Conservation (phyloP, 2,797 vertebrate species). For the Columba guinea region DNA sequence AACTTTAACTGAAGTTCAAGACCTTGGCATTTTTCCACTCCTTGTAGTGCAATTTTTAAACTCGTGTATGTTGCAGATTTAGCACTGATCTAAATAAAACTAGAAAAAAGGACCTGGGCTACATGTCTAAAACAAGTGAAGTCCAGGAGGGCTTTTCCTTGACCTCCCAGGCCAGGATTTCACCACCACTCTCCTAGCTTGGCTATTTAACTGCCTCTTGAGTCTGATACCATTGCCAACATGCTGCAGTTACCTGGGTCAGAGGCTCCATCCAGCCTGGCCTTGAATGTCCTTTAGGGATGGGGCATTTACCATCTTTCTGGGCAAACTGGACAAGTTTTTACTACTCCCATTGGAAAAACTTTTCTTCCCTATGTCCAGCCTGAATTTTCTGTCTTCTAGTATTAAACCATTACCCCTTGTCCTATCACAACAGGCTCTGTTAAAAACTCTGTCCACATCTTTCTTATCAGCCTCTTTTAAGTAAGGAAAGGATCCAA, state of each 20-base stretch:
- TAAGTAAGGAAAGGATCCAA: no score
- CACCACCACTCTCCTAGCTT: no score
- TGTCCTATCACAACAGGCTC: no score
- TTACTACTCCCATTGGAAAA: no score
- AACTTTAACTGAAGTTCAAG: not conserved
- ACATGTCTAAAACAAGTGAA: not conserved
- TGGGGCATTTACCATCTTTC: no score
- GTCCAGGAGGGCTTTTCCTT: not conserved
- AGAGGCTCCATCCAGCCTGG: not conserved
- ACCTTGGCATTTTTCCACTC: not conserved
- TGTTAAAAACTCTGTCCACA: no score
- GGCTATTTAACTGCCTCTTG: not conserved
- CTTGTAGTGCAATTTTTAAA: not conserved
- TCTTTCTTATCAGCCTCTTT: no score
- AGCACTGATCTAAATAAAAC: not conserved
- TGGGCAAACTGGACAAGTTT: no score
- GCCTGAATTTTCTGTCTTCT: no score
- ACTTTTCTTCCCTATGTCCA: no score
- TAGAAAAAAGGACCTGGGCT: not conserved
- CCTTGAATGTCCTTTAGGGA: no score
- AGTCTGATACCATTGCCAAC: not conserved
- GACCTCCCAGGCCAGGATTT: not conserved
- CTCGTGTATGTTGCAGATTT: not conserved
- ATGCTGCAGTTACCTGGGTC: not conserved
- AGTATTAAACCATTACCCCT: no score